phyloP scores from a whole-genome alignment of 1,140 invertebrate species.

The Copidosoma floridanum region DNA sequence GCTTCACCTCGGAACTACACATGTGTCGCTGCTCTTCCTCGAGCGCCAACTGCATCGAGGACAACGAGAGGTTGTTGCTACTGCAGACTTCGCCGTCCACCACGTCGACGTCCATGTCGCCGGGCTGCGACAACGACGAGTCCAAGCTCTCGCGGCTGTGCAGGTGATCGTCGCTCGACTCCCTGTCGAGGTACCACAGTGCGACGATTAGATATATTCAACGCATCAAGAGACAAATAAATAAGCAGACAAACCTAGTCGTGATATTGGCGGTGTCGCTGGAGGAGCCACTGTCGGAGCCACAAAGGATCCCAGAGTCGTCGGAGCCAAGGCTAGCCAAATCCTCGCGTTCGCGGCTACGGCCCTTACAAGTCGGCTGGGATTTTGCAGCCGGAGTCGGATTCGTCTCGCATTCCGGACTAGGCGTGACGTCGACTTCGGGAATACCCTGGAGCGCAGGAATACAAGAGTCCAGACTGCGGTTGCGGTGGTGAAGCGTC shows the following conservation, averaged over 20 bases:
- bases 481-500: constrained; percentile 80
- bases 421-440: constrained; percentile 78
- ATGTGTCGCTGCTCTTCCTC: constrained; percentile 31
- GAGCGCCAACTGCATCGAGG: constrained; percentile 35
- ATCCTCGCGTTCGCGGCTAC: constrained; percentile 61
- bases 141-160: constrained; percentile 68
- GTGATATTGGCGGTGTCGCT: constrained; percentile 50
- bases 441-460: constrained; percentile 82
- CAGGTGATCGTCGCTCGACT: constrained; percentile 55
- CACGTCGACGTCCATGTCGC: constrained; percentile 50
- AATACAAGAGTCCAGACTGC: constrained; percentile 84
- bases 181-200: constrained; percentile 33
- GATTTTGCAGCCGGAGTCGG: constrained; percentile 46
- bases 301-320: constrained; percentile 81
- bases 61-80: constrained; percentile 34
- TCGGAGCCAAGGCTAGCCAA: constrained; percentile 78
- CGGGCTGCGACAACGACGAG: constrained; percentile 59
- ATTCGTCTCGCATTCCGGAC: constrained; percentile 69
- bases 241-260: constrained; percentile 33
- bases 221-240: no score
- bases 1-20: constrained; percentile 18
- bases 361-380: constrained; percentile 40
- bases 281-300: constrained; percentile 63
- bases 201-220: no score
- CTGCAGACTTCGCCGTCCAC: constrained; percentile 45